phyloP scores from a whole-genome alignment of 2,888 invertebrate species.

The Carabus problematicus region DNA sequence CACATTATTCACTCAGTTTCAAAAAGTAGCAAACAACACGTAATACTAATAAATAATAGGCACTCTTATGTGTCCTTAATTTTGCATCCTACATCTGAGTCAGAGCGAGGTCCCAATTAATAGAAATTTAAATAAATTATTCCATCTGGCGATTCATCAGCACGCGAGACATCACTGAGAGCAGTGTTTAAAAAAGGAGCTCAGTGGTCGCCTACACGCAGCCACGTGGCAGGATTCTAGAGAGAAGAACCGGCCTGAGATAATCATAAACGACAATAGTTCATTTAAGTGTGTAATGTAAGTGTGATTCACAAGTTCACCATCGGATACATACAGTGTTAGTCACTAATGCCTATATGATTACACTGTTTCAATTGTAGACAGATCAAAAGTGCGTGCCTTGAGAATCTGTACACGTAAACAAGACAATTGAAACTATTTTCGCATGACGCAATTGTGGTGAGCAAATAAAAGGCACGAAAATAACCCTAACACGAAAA shows the following conservation, averaged over 20 bases:
- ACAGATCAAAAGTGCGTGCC: constrained; percentile 15
- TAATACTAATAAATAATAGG: too few species aligned
- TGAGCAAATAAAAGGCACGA: too few species aligned
- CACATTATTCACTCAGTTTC: too few species aligned
- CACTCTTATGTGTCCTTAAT: not conserved
- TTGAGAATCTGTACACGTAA: constrained; percentile 7
- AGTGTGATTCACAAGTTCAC: constrained; percentile 22
- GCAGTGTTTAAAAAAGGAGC: not conserved
- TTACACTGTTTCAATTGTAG: not conserved
- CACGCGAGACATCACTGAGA: not conserved
- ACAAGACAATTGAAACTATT: constrained; percentile 22
- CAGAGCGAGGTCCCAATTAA: not conserved
- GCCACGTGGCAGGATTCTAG: not conserved
- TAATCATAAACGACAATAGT: too few species aligned
- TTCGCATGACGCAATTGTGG: not conserved
- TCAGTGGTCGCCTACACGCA: constrained; percentile 2
- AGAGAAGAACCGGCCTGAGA: constrained; percentile 10
- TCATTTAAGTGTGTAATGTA: not conserved
- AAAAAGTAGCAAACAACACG: too few species aligned
- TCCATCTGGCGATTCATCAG: not conserved
- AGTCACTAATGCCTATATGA: constrained; percentile 16
- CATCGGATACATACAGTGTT: constrained; percentile 13
- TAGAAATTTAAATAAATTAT: constrained; percentile 4
- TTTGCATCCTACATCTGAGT: not conserved
- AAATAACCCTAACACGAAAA: too few species aligned